phyloP scores from a whole-genome alignment of 2,113 vertebrate species.

The Rousettus leschenaultii region DNA sequence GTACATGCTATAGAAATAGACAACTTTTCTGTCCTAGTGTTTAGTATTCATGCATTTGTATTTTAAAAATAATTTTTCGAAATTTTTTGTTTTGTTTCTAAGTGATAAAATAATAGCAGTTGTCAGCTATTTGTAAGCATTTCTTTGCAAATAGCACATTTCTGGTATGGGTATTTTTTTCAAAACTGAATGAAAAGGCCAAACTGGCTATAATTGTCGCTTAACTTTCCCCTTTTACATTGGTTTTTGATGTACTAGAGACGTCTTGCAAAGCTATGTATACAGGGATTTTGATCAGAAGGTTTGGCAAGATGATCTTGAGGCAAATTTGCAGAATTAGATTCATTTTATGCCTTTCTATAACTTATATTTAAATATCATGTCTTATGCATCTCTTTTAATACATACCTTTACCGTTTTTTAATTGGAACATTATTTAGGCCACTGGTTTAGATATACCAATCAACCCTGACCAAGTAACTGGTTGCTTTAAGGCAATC shows the following conservation, averaged over 20 bases:
- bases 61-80: conserved; percentile 21
- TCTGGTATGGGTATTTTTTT: background rate
- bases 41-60: conserved; percentile 1
- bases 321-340: background rate
- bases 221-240: conserved; percentile 37
- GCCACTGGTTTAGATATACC: background rate
- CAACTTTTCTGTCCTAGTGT: background rate
- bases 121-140: conserved; percentile 41
- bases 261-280: background rate
- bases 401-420: background rate
- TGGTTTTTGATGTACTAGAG: conserved; percentile 26
- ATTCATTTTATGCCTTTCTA: background rate
- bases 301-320: background rate
- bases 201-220: background rate
- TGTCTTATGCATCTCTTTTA: background rate
- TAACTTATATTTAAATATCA: conserved; percentile 17
- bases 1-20: conserved; percentile 24
- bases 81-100: conserved; percentile 24
- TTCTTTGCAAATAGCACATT: conserved; percentile 37
- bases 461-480: background rate
- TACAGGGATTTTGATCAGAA: conserved; percentile 24
- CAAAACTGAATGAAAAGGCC: conserved; percentile 21
- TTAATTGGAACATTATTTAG: conserved; percentile 4
- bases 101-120: conserved; percentile 5
- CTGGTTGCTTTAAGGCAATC: background rate